These are phyloP conservation scores for Zootermopsis nevadensis DNA, from an alignment of 2,888 invertebrate species.

Conservation along the genomic window DNA sequence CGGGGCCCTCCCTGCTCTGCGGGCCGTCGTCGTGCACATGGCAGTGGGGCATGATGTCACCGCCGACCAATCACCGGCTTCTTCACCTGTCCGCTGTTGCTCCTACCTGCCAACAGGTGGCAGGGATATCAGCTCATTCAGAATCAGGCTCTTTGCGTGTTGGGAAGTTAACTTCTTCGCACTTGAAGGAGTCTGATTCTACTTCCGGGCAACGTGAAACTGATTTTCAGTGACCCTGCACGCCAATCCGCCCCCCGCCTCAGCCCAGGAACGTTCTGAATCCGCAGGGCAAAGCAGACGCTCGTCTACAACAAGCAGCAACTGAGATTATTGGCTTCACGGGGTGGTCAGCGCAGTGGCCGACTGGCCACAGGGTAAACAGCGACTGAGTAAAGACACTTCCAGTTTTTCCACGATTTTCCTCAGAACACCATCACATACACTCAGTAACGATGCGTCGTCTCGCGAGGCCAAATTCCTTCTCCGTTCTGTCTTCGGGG, in stretches of 20 bases:
- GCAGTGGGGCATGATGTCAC: slow-evolving; percentile 35
- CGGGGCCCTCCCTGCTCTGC: not conserved
- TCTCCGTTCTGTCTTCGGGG: too few relatives aligned
- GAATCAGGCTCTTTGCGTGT: too few relatives aligned
- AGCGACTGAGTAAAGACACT: too few relatives aligned
- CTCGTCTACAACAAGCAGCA: slow-evolving; percentile 35
- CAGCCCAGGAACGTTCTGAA: not conserved
- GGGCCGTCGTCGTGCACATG: not conserved
- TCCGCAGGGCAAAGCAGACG: not conserved
- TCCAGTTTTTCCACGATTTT: too few relatives aligned
- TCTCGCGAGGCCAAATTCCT: too few relatives aligned
- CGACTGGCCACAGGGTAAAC: too few relatives aligned
- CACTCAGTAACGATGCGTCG: too few relatives aligned
- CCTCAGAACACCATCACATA: too few relatives aligned
- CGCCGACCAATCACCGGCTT: slow-evolving; percentile 34
- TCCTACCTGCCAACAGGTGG: slow-evolving; percentile 21
- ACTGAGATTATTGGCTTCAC: slow-evolving; percentile 45
- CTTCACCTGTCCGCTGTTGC: slow-evolving; percentile 31
- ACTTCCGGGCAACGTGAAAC: not conserved
- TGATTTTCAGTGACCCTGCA: slow-evolving; percentile 20
- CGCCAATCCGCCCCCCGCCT: not conserved
- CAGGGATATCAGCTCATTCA: slow-evolving; percentile 4
- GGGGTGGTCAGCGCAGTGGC: slow-evolving; percentile 10
- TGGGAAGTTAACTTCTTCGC: too few relatives aligned
- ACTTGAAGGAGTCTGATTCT: too few relatives aligned